Evolutionary conservation across 2,113 vertebrate species (phyloP), one percentile per base, ranked within the genome.

Genomic region (Thymallus thymallus): DNA sequence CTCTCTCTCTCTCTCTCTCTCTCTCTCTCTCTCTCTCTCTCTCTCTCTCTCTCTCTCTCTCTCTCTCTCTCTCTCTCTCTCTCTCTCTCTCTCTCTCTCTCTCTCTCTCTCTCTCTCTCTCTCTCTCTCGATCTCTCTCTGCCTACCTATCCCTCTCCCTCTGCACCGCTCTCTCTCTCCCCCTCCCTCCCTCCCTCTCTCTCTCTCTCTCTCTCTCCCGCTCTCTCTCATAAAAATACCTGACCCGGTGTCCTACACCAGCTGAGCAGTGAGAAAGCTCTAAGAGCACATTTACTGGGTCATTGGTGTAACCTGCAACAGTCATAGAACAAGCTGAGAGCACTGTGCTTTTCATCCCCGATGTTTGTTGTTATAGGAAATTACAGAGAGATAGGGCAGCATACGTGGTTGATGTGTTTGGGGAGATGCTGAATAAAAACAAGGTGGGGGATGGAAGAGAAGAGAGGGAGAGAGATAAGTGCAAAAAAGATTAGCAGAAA

Each of bases 221-320:
- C 4, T 23, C 65, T 32, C 41, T 56, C 56, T 41, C 48, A 5
- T 60, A 75, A 30, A 60, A 72, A 69, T 60, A 29, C n/a, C 60
- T 75, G 78, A 80, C 78, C 69, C 13, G 1, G 26, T 64, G 71
- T 30, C 70, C 74, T 71, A 29, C 32, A 24, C 29, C 35, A 24
- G 69, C 56, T 76, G 74, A 24, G 61, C 65, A 76, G 64, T 67
- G 20, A 56, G 22, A 76, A 48, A 48, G 30, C 20, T 68, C 56
- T 64, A 62, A 68, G 32, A 10, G 12, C 63, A 51, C 51, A 70
- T 80, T 61, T 48, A 51, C 68, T 12, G 22, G 48, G 48, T 24
- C 60, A 20, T 45, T 22, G 23, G 22, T 18, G 41, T 72, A 24
- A 72, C 22, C 6, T 16, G 3, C 32, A 18, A 10, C 4, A 61